Conservation (phyloP, 2,888 invertebrate genomes). For the Coelopa pilipes region DNA sequence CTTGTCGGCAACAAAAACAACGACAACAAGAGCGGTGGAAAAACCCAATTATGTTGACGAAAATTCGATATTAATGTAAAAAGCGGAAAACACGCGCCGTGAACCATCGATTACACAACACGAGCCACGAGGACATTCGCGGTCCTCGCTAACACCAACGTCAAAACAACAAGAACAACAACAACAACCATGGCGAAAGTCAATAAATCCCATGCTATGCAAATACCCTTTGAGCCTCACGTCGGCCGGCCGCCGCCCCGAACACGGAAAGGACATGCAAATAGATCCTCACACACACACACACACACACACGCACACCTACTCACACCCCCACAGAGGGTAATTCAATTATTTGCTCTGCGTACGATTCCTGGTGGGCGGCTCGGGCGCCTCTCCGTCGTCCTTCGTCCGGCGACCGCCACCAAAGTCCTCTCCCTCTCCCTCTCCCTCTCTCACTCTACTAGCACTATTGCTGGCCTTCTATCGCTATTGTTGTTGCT, state of each 20-base stretch:
- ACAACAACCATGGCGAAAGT: background rate
- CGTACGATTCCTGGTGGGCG: constrained; percentile 12
- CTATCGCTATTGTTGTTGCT: constrained; percentile 3
- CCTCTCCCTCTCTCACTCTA: no score
- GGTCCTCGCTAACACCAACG: background rate
- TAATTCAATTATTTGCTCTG: constrained; percentile 25
- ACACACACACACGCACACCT: background rate
- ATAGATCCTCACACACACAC: background rate
- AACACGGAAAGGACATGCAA: background rate
- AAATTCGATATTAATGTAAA: no score
- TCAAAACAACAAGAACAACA: background rate
- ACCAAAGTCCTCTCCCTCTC: no score
- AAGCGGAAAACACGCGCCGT: no score
- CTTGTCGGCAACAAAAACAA: background rate
- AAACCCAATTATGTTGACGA: no score
- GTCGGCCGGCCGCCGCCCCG: background rate
- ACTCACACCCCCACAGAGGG: background rate
- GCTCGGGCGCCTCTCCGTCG: no score
- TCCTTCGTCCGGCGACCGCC: no score
- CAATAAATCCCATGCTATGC: constrained; percentile 15
- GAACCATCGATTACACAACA: no score
- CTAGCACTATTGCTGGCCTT: background rate
- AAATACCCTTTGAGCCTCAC: constrained; percentile 25
- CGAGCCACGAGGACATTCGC: no score
- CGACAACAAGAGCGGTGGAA: background rate